These are phyloP conservation scores for Endotricha flammealis DNA, from an alignment of 2,888 invertebrate genomes.

Conservation along the genomic window DNA sequence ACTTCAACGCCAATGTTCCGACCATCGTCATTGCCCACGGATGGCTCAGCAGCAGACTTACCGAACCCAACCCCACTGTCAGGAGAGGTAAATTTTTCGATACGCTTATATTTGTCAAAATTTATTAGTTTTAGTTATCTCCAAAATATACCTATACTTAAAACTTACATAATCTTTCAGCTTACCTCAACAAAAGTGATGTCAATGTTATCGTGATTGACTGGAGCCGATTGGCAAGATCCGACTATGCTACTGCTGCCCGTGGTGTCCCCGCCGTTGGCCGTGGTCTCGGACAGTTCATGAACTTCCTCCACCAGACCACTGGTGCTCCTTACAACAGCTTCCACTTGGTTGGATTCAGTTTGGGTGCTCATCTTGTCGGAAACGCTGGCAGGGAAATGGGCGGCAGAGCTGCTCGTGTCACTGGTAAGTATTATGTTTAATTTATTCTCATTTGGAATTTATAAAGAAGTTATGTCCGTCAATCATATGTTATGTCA, in stretches of 20 bases:
- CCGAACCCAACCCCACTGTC: slow-evolving; percentile 36
- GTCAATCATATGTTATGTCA: no score
- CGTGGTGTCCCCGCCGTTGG: slow-evolving; percentile 43
- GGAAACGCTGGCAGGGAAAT: slow-evolving; percentile 46
- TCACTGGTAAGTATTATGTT: slow-evolving; percentile 18
- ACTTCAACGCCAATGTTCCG: slow-evolving; percentile 36
- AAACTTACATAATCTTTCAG: slow-evolving; percentile 28
- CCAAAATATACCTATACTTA: background rate
- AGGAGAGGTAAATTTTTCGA: slow-evolving; percentile 31
- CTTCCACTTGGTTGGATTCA: slow-evolving; percentile 59
- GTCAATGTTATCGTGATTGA: slow-evolving; percentile 50
- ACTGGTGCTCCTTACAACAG: slow-evolving; percentile 32
- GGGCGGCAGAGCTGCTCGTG: slow-evolving; percentile 38
- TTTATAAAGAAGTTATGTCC: no score
- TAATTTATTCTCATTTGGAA: background rate
- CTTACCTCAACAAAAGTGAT: slow-evolving; percentile 33
- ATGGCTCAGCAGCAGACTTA: slow-evolving; percentile 41
- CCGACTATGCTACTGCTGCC: slow-evolving; percentile 38
- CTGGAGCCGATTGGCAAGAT: slow-evolving; percentile 40
- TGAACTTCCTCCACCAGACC: slow-evolving; percentile 34
- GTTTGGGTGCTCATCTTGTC: slow-evolving; percentile 58
- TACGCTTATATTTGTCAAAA: background rate
- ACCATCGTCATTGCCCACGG: slow-evolving; percentile 48
- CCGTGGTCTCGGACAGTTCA: slow-evolving; percentile 46
- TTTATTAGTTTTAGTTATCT: background rate